A percentile compares a stretch with the other conserved stretches of the same genome.
Evolutionary conservation across 2,888 invertebrate species (phyloP).

Genomic region (Mythimna impura): DNA sequence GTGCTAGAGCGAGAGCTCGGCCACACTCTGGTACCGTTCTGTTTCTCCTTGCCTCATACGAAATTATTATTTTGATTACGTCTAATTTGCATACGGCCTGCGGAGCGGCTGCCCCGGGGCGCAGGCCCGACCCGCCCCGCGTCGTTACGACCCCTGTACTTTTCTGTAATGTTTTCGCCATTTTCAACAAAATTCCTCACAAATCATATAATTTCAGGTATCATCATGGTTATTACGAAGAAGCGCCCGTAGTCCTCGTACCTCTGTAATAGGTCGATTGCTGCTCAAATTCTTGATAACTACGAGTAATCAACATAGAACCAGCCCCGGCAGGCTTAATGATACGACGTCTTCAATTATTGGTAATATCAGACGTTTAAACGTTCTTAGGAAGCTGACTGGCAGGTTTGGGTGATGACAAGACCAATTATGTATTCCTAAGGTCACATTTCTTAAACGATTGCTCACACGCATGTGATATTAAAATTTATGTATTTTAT

Average conservation of each 20-base stretch:
- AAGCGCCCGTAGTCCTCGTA: slow-evolving; percentile 86
- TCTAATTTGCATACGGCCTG: slow-evolving; percentile 90
- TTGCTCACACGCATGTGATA: slow-evolving; percentile 49
- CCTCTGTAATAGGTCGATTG: slow-evolving; percentile 85
- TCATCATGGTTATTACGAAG: slow-evolving; percentile 90
- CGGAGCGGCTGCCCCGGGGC: slow-evolving; percentile 79
- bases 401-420: slow-evolving; percentile 72
- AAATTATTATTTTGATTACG: slow-evolving; percentile 90
- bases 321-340: slow-evolving; percentile 86
- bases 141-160: slow-evolving; percentile 88
- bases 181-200: slow-evolving; percentile 90
- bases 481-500: slow-evolving; percentile 49
- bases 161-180: slow-evolving; percentile 91
- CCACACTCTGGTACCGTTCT: slow-evolving; percentile 66
- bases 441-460: slow-evolving; percentile 73
- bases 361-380: slow-evolving; percentile 88
- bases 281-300: slow-evolving; percentile 89
- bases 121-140: slow-evolving; percentile 79
- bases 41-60: slow-evolving; percentile 78
- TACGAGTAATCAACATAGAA: slow-evolving; percentile 89
- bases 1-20: slow-evolving; percentile 78
- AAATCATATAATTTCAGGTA: slow-evolving; percentile 90
- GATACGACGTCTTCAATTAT: slow-evolving; percentile 87
- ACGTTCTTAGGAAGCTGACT: slow-evolving; percentile 88
- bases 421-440: slow-evolving; percentile 74